Percentiles rank a stretch among this genome's conserved stretches.
Evolutionary conservation across 2,888 invertebrate species (phyloP).

Genomic region (Tholera decimalis): DNA sequence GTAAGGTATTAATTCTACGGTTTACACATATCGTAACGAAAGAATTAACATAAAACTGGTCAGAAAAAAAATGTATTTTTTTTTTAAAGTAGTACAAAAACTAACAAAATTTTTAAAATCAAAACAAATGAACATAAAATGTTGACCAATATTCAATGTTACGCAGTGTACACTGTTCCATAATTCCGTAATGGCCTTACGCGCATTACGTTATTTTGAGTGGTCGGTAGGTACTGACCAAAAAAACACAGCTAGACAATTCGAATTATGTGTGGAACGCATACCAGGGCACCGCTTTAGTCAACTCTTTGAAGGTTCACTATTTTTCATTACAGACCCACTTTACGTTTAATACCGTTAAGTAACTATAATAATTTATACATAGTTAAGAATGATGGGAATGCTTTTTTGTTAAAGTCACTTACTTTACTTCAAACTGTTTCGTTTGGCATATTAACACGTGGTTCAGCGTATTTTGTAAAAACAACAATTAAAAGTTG

Average conservation of each 20-base stretch:
- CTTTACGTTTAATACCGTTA: slow-evolving; percentile 3
- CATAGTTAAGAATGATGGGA: neutral
- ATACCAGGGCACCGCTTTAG: slow-evolving; percentile 43
- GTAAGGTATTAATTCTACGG: too few species aligned
- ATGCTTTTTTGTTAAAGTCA: neutral
- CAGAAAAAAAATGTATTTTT: too few species aligned
- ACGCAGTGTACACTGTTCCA: slow-evolving; percentile 63
- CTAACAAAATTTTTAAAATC: too few species aligned
- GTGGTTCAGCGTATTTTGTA: neutral
- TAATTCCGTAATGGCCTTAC: slow-evolving; percentile 78
- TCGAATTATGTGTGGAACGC: slow-evolving; percentile 77
- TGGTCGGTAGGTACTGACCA: slow-evolving; percentile 73
- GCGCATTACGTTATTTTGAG: slow-evolving; percentile 84
- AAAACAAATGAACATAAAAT: neutral
- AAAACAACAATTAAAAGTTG: too few species aligned
- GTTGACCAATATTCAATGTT: slow-evolving; percentile 14
- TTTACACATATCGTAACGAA: too few species aligned
- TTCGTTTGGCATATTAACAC: neutral
- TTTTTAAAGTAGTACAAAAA: too few species aligned
- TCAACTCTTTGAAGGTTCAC: slow-evolving; percentile 50
- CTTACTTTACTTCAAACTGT: neutral
- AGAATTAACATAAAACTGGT: too few species aligned
- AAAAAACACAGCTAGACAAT: slow-evolving; percentile 78
- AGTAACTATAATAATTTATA: slow-evolving; percentile 2
- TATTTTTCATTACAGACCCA: slow-evolving; percentile 44